Evolutionary conservation across 1,140 invertebrate species (phyloP).

Genomic region (Heliconius congener): DNA sequence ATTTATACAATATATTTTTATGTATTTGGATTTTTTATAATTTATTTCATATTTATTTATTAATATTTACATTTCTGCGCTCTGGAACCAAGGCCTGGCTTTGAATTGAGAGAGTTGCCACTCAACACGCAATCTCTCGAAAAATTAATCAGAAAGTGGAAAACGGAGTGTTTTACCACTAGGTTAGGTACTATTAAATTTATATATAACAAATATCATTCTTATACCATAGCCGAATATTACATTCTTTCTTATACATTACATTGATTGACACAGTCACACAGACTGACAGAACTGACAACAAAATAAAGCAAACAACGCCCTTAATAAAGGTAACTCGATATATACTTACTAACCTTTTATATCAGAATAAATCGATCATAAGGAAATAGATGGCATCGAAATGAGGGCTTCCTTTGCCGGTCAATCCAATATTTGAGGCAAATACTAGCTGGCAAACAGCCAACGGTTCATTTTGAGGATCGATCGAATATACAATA

Average conservation of each 20-base stretch:
- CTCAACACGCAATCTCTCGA: too few relatives aligned
- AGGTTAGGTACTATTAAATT: too few relatives aligned
- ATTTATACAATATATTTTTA: too few relatives aligned
- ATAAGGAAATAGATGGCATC: constrained; percentile 11
- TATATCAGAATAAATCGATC: constrained; percentile 8
- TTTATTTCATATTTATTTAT: neutral
- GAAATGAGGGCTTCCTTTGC: constrained; percentile 15
- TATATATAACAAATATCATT: too few relatives aligned
- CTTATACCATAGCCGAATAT: neutral
- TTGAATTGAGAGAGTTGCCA: too few relatives aligned
- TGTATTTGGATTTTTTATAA: neutral
- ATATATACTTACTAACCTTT: neutral
- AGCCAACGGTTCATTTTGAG: constrained; percentile 14
- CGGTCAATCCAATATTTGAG: constrained; percentile 30
- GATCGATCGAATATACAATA: neutral
- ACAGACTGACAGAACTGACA: neutral
- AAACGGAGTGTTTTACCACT: too few relatives aligned
- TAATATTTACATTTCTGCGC: too few relatives aligned
- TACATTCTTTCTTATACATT: neutral
- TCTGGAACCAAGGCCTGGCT: too few relatives aligned
- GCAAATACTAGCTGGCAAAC: constrained; percentile 22
- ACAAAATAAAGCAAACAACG: neutral
- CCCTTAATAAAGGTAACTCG: neutral
- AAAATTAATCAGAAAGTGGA: too few relatives aligned
- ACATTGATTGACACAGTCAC: neutral